Percentiles rank a stretch among this genome's conserved stretches.
Conservation (phyloP, 2,113 vertebrate species). For the Periophthalmus modestus region DNA sequence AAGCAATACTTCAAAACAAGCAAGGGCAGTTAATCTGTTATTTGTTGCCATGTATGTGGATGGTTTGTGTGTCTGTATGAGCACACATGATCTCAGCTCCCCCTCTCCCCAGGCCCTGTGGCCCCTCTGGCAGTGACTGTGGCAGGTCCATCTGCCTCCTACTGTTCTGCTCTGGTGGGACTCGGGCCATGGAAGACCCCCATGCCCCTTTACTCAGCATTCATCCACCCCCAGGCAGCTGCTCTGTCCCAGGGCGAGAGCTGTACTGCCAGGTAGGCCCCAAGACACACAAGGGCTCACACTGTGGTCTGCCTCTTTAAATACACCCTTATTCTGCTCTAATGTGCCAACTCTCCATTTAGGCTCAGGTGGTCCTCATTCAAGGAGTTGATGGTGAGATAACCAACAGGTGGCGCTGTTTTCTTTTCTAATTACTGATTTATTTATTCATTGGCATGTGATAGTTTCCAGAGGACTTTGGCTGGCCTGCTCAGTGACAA, state of each 20-base stretch:
- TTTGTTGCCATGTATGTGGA: constrained; percentile 11
- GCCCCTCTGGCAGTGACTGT: constrained; percentile 52
- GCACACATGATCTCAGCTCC: constrained; percentile 56
- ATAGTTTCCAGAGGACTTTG: constrained; percentile 68
- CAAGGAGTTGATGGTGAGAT: constrained; percentile 46
- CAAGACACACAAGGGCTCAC: constrained; percentile 54
- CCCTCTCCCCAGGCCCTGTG: constrained; percentile 53
- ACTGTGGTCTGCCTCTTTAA: constrained; percentile 17
- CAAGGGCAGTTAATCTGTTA: neutral
- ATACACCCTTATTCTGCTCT: constrained; percentile 1
- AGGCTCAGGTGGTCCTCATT: constrained; percentile 63
- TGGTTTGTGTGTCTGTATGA: constrained; percentile 23
- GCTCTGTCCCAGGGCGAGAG: constrained; percentile 65
- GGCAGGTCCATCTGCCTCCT: constrained; percentile 79
- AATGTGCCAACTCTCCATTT: constrained; percentile 42
- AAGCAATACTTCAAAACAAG: neutral
- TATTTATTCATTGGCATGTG: constrained; percentile 72
- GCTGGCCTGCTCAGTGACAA: constrained; percentile 42
- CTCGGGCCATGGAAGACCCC: constrained; percentile 54
- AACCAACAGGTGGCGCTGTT: constrained; percentile 79
- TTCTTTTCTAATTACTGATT: constrained; percentile 74
- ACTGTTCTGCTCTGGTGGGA: constrained; percentile 71
- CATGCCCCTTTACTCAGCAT: constrained; percentile 31
- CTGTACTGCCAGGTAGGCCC: constrained; percentile 69
- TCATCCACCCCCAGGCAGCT: constrained; percentile 67